Conservation (phyloP, 2,113 vertebrate genomes). For the Plotosus lineatus region DNA sequence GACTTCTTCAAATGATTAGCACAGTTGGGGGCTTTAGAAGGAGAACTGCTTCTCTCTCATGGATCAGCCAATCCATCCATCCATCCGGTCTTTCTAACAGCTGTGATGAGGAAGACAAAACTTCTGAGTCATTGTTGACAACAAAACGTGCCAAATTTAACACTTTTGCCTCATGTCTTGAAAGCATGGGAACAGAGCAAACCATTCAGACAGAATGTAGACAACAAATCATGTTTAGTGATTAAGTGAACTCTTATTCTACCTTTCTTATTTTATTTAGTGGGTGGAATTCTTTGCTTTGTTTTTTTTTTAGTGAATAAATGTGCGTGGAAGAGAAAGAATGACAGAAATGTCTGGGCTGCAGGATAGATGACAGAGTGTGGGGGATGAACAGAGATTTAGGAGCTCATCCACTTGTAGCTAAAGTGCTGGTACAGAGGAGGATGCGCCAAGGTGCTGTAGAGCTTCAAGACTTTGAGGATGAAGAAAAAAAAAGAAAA, state of each 20-base stretch:
- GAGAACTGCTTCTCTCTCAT: constrained; percentile 9
- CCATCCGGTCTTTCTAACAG: constrained; percentile 31
- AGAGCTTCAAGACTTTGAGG: not conserved
- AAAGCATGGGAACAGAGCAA: constrained; percentile 2
- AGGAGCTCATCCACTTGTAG: constrained; percentile 22
- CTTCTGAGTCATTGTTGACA: constrained; percentile 47
- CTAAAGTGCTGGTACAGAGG: not conserved
- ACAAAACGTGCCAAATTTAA: constrained; percentile 19
- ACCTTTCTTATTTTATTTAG: not conserved
- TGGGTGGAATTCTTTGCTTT: not conserved
- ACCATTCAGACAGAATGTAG: constrained; percentile 21
- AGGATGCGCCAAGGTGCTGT: not conserved
- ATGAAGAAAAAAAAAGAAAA: not conserved
- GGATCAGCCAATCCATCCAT: constrained; percentile 29
- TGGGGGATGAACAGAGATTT: constrained; percentile 32
- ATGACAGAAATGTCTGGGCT: not conserved
- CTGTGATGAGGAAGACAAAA: constrained; percentile 21
- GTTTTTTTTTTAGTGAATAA: not conserved
- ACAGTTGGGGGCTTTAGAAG: constrained; percentile 11
- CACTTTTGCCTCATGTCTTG: constrained; percentile 27
- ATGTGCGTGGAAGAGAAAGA: not conserved
- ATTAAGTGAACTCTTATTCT: not conserved
- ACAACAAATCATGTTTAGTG: constrained; percentile 5
- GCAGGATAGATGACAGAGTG: constrained; percentile 21
- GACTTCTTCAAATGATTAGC: not conserved